phyloP scores from a whole-genome alignment of 1,140 invertebrate genomes.

The Microplitis demolitor region DNA sequence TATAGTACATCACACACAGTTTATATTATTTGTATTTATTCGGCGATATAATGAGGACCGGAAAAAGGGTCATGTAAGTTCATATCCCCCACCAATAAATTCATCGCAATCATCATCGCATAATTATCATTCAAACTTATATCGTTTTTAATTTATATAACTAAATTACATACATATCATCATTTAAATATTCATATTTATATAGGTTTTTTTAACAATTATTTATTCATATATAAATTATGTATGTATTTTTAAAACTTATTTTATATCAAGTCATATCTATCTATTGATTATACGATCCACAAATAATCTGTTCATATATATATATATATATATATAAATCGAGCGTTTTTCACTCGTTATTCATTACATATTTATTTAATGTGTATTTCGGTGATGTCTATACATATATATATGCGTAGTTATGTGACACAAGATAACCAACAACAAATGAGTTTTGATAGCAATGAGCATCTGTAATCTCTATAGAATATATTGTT shows the following conservation, averaged over 20 bases:
- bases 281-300: too few relatives aligned
- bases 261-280: too few relatives aligned
- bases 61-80: conserved; percentile 21
- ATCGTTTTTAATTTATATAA: too few relatives aligned
- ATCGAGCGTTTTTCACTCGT: too few relatives aligned
- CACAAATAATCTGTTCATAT: too few relatives aligned
- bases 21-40: conserved; percentile 10
- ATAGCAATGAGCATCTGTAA: conserved; percentile 32
- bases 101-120: conserved; percentile 6
- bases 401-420: not conserved
- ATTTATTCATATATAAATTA: not conserved
- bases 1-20: not conserved
- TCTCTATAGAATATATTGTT: not conserved
- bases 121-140: not conserved
- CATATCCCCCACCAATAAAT: conserved; percentile 6
- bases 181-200: not conserved
- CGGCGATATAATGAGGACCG: conserved; percentile 22
- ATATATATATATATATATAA: too few relatives aligned
- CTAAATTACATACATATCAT: not conserved
- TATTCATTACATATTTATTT: conserved; percentile 32
- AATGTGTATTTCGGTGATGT: too few relatives aligned
- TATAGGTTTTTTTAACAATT: not conserved
- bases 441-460: conserved; percentile 52
- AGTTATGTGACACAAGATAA: conserved; percentile 36
- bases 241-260: too few relatives aligned